Evolutionary conservation across 2,113 vertebrate genomes (phyloP).

Genomic region (Triplophysa dalaica): DNA sequence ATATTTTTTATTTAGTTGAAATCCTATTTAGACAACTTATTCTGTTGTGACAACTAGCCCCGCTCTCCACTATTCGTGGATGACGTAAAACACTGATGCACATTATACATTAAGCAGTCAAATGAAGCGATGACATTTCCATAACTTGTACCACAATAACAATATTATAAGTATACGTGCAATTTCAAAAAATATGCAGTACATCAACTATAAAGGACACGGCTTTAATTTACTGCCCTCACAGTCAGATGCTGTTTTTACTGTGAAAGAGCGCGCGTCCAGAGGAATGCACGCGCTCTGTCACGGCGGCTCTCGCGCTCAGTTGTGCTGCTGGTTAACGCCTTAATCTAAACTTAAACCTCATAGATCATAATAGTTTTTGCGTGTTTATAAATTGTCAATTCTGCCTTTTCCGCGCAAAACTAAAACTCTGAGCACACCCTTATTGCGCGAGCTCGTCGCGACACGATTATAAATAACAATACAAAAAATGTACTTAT

Average conservation of each 20-base stretch:
- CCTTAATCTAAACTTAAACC: constrained; percentile 7
- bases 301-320: not conserved
- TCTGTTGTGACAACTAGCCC: not conserved
- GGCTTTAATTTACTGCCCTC: not conserved
- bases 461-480: not conserved
- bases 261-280: constrained; percentile 22
- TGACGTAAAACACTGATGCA: not conserved
- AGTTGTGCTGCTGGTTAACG: constrained; percentile 23
- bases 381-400: not conserved
- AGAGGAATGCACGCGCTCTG: constrained; percentile 20
- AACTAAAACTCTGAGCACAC: not conserved
- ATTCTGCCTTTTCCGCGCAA: not conserved
- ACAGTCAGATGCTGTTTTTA: not conserved
- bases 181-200: no score
- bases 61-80: not conserved
- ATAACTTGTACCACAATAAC: no score
- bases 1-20: no score
- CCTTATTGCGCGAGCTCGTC: not conserved
- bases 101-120: not conserved
- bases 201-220: no score
- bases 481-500: no score
- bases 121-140: no score
- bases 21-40: not conserved
- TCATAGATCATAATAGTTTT: not conserved
- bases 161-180: no score